These are phyloP conservation scores for Cryptocephalus primarius DNA, from an alignment of 2,888 invertebrate genomes.

Conservation along the genomic window DNA sequence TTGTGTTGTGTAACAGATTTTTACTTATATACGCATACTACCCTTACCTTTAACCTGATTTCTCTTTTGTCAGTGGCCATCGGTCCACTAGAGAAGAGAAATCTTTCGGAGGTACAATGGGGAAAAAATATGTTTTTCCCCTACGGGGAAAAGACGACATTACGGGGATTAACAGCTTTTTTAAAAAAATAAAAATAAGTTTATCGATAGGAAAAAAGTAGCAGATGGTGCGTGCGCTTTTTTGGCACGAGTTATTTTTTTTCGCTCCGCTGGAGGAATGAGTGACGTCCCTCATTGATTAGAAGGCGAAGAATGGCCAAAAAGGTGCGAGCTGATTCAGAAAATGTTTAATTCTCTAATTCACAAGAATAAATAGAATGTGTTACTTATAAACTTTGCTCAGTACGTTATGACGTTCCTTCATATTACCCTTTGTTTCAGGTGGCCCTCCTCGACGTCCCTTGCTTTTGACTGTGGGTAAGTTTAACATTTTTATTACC, in stretches of 20 bases:
- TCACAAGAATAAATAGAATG: too few species aligned
- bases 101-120: conserved; percentile 9
- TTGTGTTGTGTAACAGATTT: conserved; percentile 22
- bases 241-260: conserved; percentile 21
- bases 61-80: conserved; percentile 14
- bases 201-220: conserved; percentile 12
- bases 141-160: conserved; percentile 12
- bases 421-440: too few species aligned
- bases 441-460: too few species aligned
- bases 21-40: conserved; percentile 14
- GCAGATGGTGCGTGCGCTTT: conserved; percentile 9
- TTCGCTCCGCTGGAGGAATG: conserved; percentile 17
- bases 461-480: too few species aligned
- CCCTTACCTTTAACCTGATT: conserved; percentile 16
- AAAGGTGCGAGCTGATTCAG: too few species aligned
- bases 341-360: too few species aligned
- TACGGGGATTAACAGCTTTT: conserved; percentile 13
- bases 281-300: conserved; percentile 10
- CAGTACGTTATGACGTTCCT: too few species aligned
- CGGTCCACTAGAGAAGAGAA: conserved; percentile 8
- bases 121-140: conserved; percentile 12
- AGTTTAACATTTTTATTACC: too few species aligned
- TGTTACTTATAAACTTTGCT: too few species aligned
- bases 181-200: conserved; percentile 1
- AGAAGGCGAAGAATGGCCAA: not conserved